Evolutionary conservation across 2,888 invertebrate species (phyloP).

Genomic region (Ariolimax columbianus): DNA sequence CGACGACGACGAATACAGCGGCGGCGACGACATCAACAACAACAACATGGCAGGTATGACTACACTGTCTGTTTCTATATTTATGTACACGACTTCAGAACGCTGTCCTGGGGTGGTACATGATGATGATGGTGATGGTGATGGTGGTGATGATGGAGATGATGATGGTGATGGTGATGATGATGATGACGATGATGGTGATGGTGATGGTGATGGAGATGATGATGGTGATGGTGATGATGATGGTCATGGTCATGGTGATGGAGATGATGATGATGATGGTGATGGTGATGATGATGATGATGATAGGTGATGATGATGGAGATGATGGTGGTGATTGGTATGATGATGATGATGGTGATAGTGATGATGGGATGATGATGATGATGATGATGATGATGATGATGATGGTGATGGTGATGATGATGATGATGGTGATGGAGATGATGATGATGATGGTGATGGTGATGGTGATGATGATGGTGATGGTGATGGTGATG

Average conservation of each 20-base stretch:
- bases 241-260: neutral
- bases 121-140: too few species aligned
- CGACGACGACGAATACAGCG: too few species aligned
- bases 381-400: too few species aligned
- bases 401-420: constrained; percentile 46
- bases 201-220: neutral
- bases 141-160: neutral
- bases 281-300: constrained; percentile 30
- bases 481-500: neutral
- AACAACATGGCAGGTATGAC: neutral
- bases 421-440: constrained; percentile 35
- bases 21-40: neutral
- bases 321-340: too few species aligned
- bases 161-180: neutral
- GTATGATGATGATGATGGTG: too few species aligned
- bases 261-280: constrained; percentile 26
- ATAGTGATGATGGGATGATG: too few species aligned
- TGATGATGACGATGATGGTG: neutral
- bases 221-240: neutral
- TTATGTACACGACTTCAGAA: neutral
- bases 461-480: neutral
- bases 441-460: neutral
- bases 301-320: too few species aligned
- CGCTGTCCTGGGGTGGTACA: too few species aligned
- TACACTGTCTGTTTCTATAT: constrained; percentile 9